phyloP scores from a whole-genome alignment of 2,888 invertebrate species.

The Caenorhabditis sulstoni region DNA sequence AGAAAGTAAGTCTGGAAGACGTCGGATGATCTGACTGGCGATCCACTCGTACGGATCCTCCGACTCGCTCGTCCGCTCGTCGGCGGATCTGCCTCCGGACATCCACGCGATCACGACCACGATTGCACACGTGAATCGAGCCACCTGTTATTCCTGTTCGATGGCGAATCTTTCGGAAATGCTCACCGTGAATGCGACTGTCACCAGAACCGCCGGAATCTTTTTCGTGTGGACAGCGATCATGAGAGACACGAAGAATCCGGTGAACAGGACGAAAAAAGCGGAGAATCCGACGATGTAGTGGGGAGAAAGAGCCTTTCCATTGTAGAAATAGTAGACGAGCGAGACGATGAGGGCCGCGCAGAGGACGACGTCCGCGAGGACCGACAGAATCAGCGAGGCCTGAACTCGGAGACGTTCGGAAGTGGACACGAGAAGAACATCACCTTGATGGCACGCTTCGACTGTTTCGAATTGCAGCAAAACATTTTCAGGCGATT shows the following conservation, averaged over 20 bases:
- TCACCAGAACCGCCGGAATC: constrained; percentile 38
- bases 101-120: constrained; percentile 53
- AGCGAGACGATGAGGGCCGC: constrained; percentile 46
- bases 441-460: no score
- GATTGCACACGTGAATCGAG: constrained; percentile 54
- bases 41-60: constrained; percentile 57
- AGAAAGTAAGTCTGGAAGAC: neutral
- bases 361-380: constrained; percentile 50
- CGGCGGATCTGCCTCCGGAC: constrained; percentile 27
- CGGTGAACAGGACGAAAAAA: constrained; percentile 53
- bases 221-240: constrained; percentile 46
- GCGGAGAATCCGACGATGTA: constrained; percentile 48
- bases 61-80: constrained; percentile 5
- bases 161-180: neutral
- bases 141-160: constrained; percentile 27
- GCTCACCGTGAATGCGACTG: constrained; percentile 49
- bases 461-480: no score
- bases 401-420: constrained; percentile 29
- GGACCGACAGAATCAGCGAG: constrained; percentile 39
- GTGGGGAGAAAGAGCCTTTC: constrained; percentile 48
- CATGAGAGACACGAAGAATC: constrained; percentile 37
- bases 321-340: constrained; percentile 44
- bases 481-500: no score
- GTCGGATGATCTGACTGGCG: constrained; percentile 11
- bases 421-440: no score